These are phyloP conservation scores for Myopa tessellatipennis DNA, from an alignment of 2,888 invertebrate genomes.

Conservation along the genomic window DNA sequence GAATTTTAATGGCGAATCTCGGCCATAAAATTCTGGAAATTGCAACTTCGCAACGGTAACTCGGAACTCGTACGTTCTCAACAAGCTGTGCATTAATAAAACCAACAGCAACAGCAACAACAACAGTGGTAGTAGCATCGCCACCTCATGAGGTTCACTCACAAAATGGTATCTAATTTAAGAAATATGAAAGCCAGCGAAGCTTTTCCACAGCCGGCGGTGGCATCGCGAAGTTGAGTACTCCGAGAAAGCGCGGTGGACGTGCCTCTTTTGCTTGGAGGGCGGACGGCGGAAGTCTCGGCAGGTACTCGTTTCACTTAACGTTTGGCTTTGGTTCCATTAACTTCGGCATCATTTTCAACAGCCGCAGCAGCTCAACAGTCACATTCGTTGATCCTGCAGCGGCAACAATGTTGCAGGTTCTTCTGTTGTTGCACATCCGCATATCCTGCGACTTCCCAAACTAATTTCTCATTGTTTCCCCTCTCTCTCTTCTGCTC, in stretches of 20 bases:
- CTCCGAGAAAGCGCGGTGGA: not conserved
- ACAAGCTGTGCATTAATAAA: not conserved
- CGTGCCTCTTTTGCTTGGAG: not conserved
- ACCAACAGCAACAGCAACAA: constrained; percentile 7
- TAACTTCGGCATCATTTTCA: constrained; percentile 25
- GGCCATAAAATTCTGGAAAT: not conserved
- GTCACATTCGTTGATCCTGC: not conserved
- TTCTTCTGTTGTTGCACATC: constrained; percentile 12
- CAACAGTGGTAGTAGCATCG: not conserved
- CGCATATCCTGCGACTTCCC: constrained; percentile 39
- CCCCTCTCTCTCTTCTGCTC: not conserved
- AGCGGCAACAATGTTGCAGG: not conserved
- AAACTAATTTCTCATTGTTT: constrained; percentile 40
- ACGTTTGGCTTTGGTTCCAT: constrained; percentile 31
- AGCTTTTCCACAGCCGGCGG: constrained; percentile 26
- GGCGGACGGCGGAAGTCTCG: not conserved
- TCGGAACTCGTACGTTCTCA: not conserved
- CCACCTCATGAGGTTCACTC: not conserved
- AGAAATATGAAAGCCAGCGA: constrained; percentile 35
- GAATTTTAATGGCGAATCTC: too few species aligned
- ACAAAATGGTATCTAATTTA: constrained; percentile 21
- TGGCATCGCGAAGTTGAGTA: constrained; percentile 7
- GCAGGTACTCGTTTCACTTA: constrained; percentile 1
- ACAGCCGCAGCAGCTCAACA: constrained; percentile 9
- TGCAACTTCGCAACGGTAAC: not conserved